Percentiles rank a stretch among this genome's conserved stretches.
Evolutionary conservation across 2,113 vertebrate species (phyloP).

Genomic region (Campylomormyrus tamandua): DNA sequence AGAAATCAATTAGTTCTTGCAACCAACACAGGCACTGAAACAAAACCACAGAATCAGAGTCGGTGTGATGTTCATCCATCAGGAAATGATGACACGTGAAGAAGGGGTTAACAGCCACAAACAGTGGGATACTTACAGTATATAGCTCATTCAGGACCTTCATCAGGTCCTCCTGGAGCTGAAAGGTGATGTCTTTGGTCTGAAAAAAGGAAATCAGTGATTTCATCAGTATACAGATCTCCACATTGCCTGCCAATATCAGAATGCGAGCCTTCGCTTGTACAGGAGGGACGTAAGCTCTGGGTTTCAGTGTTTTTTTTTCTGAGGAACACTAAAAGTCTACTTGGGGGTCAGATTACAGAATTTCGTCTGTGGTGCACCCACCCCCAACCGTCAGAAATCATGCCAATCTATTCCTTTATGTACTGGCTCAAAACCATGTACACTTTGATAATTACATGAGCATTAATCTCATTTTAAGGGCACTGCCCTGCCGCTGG

Average conservation of each 20-base stretch:
- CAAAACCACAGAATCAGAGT: background rate
- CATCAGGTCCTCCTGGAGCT: conserved; percentile 97
- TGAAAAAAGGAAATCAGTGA: conserved; percentile 53
- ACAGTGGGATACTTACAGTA: conserved; percentile 75
- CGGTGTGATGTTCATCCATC: background rate
- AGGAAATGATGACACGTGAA: no score
- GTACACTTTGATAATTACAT: background rate
- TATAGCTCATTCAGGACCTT: conserved; percentile 98
- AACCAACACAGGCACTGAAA: background rate
- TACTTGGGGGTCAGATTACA: background rate
- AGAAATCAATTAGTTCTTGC: background rate
- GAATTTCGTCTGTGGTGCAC: background rate
- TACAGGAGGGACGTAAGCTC: background rate
- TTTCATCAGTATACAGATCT: background rate
- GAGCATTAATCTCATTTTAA: background rate
- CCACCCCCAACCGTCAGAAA: background rate
- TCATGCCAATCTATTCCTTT: background rate
- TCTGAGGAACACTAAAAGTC: background rate
- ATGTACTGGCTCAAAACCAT: background rate
- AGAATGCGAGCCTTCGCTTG: background rate
- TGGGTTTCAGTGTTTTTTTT: background rate
- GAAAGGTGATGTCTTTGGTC: conserved; percentile 97
- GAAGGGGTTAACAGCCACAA: background rate
- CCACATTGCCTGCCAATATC: background rate
- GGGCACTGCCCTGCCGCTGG: background rate